phyloP scores from a whole-genome alignment of 2,797 vertebrate species.

The Xerus rutilus region DNA sequence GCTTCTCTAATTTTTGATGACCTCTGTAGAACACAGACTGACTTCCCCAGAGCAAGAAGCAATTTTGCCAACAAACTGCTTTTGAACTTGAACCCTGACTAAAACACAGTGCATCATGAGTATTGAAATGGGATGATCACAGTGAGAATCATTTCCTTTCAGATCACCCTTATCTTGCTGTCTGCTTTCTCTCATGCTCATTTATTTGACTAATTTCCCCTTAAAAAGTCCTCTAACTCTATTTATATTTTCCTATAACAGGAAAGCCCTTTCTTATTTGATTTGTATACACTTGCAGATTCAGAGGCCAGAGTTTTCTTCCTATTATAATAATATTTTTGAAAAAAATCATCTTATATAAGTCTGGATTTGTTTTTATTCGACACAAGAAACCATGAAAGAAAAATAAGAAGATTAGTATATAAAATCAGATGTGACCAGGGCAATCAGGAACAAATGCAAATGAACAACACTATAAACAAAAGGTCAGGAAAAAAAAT shows the following conservation, averaged over 20 bases:
- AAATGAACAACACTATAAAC: neutral
- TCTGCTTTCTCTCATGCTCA: neutral
- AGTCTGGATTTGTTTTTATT: constrained; percentile 10
- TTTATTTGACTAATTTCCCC: neutral
- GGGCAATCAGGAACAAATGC: neutral
- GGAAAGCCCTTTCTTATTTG: neutral
- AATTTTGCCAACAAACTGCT: neutral
- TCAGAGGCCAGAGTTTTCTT: neutral
- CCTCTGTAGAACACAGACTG: neutral
- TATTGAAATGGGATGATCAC: neutral
- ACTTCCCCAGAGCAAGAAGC: neutral
- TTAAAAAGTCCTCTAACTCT: neutral
- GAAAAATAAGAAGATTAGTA: neutral
- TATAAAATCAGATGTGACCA: neutral
- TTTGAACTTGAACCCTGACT: neutral
- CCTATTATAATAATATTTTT: neutral
- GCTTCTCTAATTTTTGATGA: neutral
- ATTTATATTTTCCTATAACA: neutral
- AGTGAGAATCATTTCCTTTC: constrained; percentile 5
- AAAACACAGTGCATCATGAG: neutral
- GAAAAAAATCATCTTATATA: neutral
- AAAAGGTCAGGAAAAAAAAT: neutral
- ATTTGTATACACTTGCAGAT: neutral
- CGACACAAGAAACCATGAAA: neutral
- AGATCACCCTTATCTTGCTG: neutral